A percentile compares a stretch with the other conserved stretches of the same genome.
Evolutionary conservation across 2,113 vertebrate species (phyloP).

Genomic region (Agapornis roseicollis): DNA sequence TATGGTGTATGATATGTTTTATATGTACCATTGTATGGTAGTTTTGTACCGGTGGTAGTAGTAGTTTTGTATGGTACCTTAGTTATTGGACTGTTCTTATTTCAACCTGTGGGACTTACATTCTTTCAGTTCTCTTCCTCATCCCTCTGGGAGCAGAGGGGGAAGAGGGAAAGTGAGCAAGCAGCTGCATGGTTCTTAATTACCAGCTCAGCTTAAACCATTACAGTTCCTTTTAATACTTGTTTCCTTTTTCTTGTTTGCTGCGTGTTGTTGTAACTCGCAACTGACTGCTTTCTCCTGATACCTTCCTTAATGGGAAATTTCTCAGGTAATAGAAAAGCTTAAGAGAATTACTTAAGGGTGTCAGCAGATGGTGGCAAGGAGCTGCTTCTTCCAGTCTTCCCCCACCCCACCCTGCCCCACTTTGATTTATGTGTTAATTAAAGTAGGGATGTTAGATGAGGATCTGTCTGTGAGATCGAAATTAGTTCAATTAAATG

Average conservation of each 20-base stretch:
- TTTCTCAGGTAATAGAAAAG: neutral
- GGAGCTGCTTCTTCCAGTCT: neutral
- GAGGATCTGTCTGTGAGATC: neutral
- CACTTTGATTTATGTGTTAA: neutral
- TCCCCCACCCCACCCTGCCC: accelerated
- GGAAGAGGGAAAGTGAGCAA: neutral
- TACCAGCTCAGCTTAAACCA: neutral
- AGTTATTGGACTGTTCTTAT: neutral
- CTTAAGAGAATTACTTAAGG: neutral
- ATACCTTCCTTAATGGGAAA: neutral
- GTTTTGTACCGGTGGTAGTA: too few species aligned
- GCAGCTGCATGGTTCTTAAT: neutral
- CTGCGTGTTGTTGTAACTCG: neutral
- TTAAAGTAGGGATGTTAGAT: neutral
- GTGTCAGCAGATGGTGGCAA: neutral
- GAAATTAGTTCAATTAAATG: neutral
- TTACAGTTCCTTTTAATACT: neutral
- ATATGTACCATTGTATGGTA: too few species aligned
- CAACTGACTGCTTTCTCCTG: neutral
- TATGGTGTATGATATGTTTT: too few species aligned
- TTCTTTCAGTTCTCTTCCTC: neutral
- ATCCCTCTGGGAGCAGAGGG: neutral
- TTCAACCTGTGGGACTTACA: neutral
- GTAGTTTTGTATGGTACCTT: neutral
- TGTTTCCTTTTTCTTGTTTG: neutral